These are phyloP conservation scores for Bambusicola thoracicus DNA, from an alignment of 2,113 vertebrate genomes.

Conservation along the genomic window DNA sequence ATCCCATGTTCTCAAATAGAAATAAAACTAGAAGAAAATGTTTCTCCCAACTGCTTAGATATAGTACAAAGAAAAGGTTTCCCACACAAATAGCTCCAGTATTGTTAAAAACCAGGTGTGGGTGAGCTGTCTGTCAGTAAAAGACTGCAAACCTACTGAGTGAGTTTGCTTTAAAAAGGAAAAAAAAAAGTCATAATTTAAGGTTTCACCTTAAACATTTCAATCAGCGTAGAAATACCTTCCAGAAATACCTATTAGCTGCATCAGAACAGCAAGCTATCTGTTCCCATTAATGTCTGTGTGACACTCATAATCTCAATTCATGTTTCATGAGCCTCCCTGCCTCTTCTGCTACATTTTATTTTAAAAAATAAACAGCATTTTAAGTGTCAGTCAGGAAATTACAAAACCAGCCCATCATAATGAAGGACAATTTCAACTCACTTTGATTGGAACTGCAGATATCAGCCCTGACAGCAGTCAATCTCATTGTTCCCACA, in stretches of 20 bases:
- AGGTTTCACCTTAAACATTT: neutral
- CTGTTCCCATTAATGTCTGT: neutral
- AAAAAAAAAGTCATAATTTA: neutral
- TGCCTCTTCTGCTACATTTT: neutral
- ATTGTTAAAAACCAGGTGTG: neutral
- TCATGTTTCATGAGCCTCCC: neutral
- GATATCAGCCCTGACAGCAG: neutral
- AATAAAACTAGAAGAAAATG: neutral
- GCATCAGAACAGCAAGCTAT: neutral
- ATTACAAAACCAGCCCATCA: neutral
- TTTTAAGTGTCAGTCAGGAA: neutral
- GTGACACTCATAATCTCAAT: neutral
- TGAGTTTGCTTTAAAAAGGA: neutral
- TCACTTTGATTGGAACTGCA: neutral
- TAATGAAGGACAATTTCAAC: neutral
- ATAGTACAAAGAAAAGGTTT: neutral
- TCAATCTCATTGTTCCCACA: neutral
- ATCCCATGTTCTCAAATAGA: neutral
- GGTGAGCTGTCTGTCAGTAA: neutral
- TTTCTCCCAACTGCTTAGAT: neutral
- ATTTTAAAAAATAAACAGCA: neutral
- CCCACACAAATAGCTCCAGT: neutral
- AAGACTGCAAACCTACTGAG: neutral
- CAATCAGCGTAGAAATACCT: neutral
- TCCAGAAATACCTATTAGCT: neutral